Percentiles rank a stretch among this genome's conserved stretches.
Evolutionary conservation across 2,113 vertebrate species (phyloP).

Genomic region (Rostratula benghalensis): DNA sequence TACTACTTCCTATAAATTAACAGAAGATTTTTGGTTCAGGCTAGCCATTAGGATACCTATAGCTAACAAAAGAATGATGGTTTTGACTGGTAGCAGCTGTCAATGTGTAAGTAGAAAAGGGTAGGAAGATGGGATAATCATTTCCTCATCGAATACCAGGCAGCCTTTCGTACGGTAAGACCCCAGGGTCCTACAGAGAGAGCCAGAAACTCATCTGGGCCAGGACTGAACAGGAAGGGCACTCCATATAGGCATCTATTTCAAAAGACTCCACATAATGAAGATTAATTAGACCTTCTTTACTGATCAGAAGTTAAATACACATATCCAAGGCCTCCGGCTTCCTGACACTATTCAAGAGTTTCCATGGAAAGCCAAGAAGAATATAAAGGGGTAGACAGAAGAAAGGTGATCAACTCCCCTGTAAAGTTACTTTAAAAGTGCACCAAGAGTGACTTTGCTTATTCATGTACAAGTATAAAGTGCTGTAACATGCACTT

Average conservation of each 20-base stretch:
- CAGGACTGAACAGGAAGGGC: constrained; percentile 59
- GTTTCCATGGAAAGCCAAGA: neutral
- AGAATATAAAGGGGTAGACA: neutral
- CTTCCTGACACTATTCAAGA: neutral
- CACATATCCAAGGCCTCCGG: constrained; percentile 7
- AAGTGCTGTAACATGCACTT: neutral
- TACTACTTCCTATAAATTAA: neutral
- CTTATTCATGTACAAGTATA: neutral
- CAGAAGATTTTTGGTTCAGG: neutral
- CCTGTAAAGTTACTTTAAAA: neutral
- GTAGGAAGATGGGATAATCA: constrained; percentile 11
- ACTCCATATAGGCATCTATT: constrained; percentile 45
- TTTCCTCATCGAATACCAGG: constrained; percentile 41
- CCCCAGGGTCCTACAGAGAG: constrained; percentile 49
- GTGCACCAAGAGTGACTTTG: neutral
- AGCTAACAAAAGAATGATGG: neutral
- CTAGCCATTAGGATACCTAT: neutral
- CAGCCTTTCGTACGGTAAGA: constrained; percentile 24
- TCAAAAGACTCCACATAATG: constrained; percentile 61
- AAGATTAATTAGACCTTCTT: constrained; percentile 69
- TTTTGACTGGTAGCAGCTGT: constrained; percentile 43
- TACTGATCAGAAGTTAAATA: constrained; percentile 42
- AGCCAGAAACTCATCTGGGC: constrained; percentile 59
- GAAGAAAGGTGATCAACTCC: neutral
- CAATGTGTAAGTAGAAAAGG: neutral